A percentile compares a stretch with the other conserved stretches of the same genome.
phyloP scores from a whole-genome alignment of 2,888 invertebrate species.

The Steinernema hermaphroditum region DNA sequence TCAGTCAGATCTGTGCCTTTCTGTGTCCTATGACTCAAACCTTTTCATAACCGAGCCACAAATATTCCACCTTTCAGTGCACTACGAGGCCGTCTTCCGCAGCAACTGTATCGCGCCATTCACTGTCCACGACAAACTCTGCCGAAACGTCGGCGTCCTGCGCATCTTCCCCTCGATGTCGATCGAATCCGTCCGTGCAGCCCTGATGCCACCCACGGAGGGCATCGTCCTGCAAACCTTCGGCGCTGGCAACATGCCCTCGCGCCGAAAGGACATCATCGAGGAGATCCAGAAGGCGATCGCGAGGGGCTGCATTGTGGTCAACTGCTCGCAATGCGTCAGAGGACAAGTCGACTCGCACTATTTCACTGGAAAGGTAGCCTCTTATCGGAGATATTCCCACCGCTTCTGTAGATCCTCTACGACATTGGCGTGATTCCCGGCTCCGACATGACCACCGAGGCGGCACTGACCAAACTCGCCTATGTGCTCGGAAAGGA shows the following conservation, averaged over 20 bases:
- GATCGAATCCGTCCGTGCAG: conserved; percentile 73
- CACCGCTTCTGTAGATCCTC: conserved; percentile 69
- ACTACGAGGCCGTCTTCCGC: conserved; percentile 74
- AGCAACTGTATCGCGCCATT: conserved; percentile 71
- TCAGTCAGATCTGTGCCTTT: no score
- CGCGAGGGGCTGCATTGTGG: conserved; percentile 78
- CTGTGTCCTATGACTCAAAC: no score
- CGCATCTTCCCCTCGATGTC: conserved; percentile 90
- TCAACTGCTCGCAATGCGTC: conserved; percentile 88
- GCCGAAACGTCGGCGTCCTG: conserved; percentile 82
- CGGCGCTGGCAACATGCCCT: conserved; percentile 89
- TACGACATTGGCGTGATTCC: conserved; percentile 77
- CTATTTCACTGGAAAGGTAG: conserved; percentile 82
- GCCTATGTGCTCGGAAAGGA: conserved; percentile 83
- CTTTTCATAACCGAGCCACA: neutral
- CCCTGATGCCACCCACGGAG: conserved; percentile 76
- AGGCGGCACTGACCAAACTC: conserved; percentile 88
- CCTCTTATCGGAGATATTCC: neutral
- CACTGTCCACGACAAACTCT: conserved; percentile 76
- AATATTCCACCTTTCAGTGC: conserved; percentile 70
- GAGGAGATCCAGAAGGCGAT: conserved; percentile 68
- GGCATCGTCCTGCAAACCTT: conserved; percentile 89
- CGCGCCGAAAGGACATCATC: conserved; percentile 79
- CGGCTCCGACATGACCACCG: conserved; percentile 87
- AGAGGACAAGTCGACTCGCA: conserved; percentile 79